Conservation (phyloP, 1,140 invertebrate genomes). For the Gryon sp. region DNA sequence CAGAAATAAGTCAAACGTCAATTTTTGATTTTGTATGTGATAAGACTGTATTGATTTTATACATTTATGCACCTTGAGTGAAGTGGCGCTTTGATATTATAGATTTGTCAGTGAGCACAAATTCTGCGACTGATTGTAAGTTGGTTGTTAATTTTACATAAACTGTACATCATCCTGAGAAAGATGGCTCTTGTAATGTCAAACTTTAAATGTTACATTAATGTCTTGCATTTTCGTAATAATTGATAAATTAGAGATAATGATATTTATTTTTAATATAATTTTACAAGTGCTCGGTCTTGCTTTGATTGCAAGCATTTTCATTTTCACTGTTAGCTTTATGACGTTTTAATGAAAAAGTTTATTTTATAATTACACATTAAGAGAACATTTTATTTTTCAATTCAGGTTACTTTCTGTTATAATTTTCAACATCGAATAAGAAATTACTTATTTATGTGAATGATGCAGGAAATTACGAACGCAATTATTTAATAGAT, state of each 20-base stretch:
- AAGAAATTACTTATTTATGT: too few relatives aligned
- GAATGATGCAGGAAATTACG: too few relatives aligned
- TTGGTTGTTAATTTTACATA: slow-evolving; percentile 51
- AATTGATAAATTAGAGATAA: slow-evolving; percentile 15
- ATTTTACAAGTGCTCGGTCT: too few relatives aligned
- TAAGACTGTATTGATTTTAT: slow-evolving; percentile 43
- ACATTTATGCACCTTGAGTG: slow-evolving; percentile 18
- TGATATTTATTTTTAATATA: slow-evolving; percentile 12
- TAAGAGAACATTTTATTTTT: too few relatives aligned
- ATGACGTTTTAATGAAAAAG: too few relatives aligned
- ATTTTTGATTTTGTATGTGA: slow-evolving; percentile 33
- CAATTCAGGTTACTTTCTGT: too few relatives aligned
- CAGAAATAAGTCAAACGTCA: slow-evolving; percentile 32
- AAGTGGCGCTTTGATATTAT: slow-evolving; percentile 44
- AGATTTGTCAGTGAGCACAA: slow-evolving; percentile 46
- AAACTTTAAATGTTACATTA: slow-evolving; percentile 39
- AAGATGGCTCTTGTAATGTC: slow-evolving; percentile 34
- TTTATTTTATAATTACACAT: too few relatives aligned
- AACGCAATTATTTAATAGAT: too few relatives aligned
- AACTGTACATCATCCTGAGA: slow-evolving; percentile 29
- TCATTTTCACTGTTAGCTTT: too few relatives aligned
- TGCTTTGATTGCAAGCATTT: too few relatives aligned
- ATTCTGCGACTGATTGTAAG: slow-evolving; percentile 45
- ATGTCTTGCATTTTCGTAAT: slow-evolving; percentile 27
- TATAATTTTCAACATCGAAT: too few relatives aligned